Percentiles rank a stretch among this genome's conserved stretches.
These are phyloP conservation scores for Scatophagus argus DNA, from an alignment of 2,113 vertebrate species.

Conservation along the genomic window DNA sequence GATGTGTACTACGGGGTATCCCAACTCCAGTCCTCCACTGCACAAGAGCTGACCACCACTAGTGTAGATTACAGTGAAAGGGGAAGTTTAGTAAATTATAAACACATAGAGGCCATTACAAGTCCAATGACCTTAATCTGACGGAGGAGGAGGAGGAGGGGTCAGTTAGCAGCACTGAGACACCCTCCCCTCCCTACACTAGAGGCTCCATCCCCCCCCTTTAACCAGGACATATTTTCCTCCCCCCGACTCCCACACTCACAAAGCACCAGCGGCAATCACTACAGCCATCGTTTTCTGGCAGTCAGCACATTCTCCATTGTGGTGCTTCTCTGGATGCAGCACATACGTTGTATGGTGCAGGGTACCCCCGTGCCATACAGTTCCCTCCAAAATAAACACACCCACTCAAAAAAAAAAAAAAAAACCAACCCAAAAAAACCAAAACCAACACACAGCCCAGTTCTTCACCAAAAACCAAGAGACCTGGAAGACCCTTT, in stretches of 20 bases:
- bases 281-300: conserved; percentile 53
- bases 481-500: no score
- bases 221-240: conserved; percentile 57
- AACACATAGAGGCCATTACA: conserved; percentile 32
- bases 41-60: neutral
- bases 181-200: neutral
- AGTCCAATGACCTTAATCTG: conserved; percentile 58
- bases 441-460: no score
- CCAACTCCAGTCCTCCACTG: neutral
- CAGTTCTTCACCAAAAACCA: neutral
- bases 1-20: no score
- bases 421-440: neutral
- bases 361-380: conserved; percentile 26
- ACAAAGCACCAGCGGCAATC: conserved; percentile 66
- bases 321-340: conserved; percentile 64
- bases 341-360: conserved; percentile 56
- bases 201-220: conserved; percentile 27
- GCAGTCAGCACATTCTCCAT: conserved; percentile 76
- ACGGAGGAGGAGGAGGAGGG: conserved; percentile 39
- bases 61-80: neutral
- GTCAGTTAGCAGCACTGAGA: conserved; percentile 21
- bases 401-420: conserved; percentile 12
- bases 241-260: conserved; percentile 42
- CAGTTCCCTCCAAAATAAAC: conserved; percentile 30
- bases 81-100: conserved; percentile 26